Conservation (phyloP, 1,140 invertebrate species). For the Hycleus phaleratus region DNA sequence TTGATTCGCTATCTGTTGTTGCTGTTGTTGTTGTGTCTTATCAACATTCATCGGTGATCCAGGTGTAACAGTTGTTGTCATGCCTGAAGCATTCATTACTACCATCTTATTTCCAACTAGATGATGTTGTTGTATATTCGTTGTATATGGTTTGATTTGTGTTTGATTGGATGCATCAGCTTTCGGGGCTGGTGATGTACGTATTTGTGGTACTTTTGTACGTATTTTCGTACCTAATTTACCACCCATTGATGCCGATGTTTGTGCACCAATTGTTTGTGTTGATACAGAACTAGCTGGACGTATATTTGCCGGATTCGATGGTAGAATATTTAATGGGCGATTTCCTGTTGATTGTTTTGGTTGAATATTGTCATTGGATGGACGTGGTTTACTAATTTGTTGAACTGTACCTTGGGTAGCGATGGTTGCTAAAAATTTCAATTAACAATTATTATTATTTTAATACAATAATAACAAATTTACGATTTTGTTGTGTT, state of each 20-base stretch:
- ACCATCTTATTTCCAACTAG: constrained; percentile 41
- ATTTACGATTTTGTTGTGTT: constrained; percentile 50
- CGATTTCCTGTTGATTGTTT: constrained; percentile 44
- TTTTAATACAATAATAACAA: constrained; percentile 35
- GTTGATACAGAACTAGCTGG: constrained; percentile 71
- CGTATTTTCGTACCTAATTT: constrained; percentile 45
- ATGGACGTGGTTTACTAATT: constrained; percentile 47
- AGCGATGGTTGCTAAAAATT: constrained; percentile 39
- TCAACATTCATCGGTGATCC: constrained; percentile 40
- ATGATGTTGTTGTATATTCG: constrained; percentile 44
- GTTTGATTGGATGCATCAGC: constrained; percentile 66
- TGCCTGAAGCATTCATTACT: constrained; percentile 48
- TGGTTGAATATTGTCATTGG: constrained; percentile 43
- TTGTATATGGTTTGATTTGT: constrained; percentile 43
- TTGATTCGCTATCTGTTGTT: constrained; percentile 38
- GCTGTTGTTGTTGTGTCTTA: constrained; percentile 42
- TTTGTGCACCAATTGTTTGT: constrained; percentile 61
- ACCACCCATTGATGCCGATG: constrained; percentile 44
- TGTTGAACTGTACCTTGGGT: constrained; percentile 50
- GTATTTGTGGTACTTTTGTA: constrained; percentile 44
- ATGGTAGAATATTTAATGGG: constrained; percentile 60
- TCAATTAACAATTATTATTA: background rate
- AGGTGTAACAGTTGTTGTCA: constrained; percentile 45
- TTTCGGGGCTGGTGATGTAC: constrained; percentile 56
- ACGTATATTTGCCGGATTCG: constrained; percentile 54